Percentiles rank a stretch among this genome's conserved stretches.
Evolutionary conservation across 2,888 invertebrate species (phyloP).

Genomic region (Pristionchus entomophagus): DNA sequence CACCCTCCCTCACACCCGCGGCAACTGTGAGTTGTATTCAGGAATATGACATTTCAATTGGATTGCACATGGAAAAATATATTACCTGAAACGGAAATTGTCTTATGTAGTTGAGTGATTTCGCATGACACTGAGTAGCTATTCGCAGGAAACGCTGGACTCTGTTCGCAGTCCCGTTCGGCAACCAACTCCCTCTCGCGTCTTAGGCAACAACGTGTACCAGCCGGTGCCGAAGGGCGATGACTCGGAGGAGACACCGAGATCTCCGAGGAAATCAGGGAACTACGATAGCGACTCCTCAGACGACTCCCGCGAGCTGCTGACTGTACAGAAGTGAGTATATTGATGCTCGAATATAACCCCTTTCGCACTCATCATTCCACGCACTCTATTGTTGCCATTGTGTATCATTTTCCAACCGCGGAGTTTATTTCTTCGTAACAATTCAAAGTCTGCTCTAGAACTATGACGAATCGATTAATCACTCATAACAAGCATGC

Average conservation of each 20-base stretch:
- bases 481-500: too few relatives aligned
- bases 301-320: slow-evolving; percentile 6
- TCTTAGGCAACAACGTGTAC: slow-evolving; percentile 41
- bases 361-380: too few relatives aligned
- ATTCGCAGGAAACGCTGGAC: slow-evolving; percentile 7
- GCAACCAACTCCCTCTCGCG: slow-evolving; percentile 35
- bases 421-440: too few relatives aligned
- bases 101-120: neutral
- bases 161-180: slow-evolving; percentile 22
- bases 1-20: slow-evolving; percentile 25
- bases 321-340: slow-evolving; percentile 37
- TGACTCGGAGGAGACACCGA: neutral
- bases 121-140: too few relatives aligned
- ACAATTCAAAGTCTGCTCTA: neutral
- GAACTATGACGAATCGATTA: neutral
- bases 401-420: too few relatives aligned
- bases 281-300: slow-evolving; percentile 34
- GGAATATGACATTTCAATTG: too few relatives aligned
- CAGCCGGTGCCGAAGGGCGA: neutral
- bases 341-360: too few relatives aligned
- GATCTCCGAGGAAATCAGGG: neutral
- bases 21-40: slow-evolving; percentile 3
- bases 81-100: neutral
- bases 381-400: too few relatives aligned
- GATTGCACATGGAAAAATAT: too few relatives aligned